A percentile compares a stretch with the other conserved stretches of the same genome.
These are phyloP conservation scores for Muscicapa adusta DNA, from an alignment of 2,113 vertebrate species.

Conservation along the genomic window DNA sequence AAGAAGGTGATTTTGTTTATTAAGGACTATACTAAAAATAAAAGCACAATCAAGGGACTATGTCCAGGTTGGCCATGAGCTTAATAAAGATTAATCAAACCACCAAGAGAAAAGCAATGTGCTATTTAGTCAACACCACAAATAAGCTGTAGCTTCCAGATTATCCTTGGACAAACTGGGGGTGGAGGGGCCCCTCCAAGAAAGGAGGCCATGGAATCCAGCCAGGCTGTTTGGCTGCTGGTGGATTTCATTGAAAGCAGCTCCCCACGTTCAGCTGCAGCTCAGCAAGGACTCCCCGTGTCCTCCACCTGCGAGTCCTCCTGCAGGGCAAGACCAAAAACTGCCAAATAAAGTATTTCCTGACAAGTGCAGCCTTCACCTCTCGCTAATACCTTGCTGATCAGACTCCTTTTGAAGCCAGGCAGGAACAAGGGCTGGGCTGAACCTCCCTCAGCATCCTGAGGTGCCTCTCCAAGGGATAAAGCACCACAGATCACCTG, in stretches of 20 bases:
- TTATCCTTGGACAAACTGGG: background rate
- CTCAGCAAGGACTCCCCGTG: background rate
- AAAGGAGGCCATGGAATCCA: background rate
- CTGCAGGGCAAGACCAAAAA: background rate
- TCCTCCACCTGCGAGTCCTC: background rate
- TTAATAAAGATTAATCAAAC: background rate
- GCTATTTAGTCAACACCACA: background rate
- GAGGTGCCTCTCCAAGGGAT: background rate
- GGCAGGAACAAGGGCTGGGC: background rate
- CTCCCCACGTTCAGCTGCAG: background rate
- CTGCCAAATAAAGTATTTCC: background rate
- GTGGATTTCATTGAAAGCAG: conserved; percentile 28
- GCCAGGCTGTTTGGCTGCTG: background rate
- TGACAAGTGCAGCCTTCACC: background rate
- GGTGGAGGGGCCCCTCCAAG: background rate
- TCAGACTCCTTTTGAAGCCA: background rate
- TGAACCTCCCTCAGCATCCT: background rate
- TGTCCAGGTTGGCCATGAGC: background rate
- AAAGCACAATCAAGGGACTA: background rate
- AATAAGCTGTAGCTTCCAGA: background rate
- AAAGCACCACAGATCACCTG: too few relatives aligned
- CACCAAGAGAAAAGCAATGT: background rate
- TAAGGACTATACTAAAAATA: background rate
- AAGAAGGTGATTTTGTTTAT: background rate
- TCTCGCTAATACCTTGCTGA: background rate